Base-by-base conservation (phyloP, 2,113 vertebrate genomes). In the Rostratula benghalensis region DNA sequence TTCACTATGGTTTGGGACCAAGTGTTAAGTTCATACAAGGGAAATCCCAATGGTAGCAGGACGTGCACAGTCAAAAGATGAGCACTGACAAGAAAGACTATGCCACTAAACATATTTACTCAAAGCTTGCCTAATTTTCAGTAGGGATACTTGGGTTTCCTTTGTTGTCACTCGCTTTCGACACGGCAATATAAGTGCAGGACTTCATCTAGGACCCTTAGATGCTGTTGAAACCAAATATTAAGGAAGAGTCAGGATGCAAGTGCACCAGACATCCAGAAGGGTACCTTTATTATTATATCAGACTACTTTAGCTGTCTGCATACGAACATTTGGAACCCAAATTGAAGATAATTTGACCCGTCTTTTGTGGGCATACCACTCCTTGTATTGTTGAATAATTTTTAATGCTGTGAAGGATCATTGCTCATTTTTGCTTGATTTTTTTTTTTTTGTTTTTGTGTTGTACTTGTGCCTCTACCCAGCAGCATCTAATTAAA, bases 401-500 rank as follows among this genome's bases (percentile, higher is more conserved):
- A 21, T 68, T 73, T 90, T 92, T 74, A 68, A 41, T 50, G 10
- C 6, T 68, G 35, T 39, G 37, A 93, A 69, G 19, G 33, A 48
- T 51, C 1, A 41, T 76, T 88, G 30, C 24, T 87, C 8, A 53
- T 71, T 80, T 84, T 80, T 20, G 10, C 14, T 57, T 64, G 48
- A 6, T 60, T 77, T 69, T 53, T 22, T 39, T 20, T 35, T n/a
- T 28, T 5, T 54, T 30, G 17, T 67, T 85, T 51, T 68, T 87
- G 46, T 73, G 16, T 65, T 56, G 70, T 43, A 46, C 28, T 79
- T 86, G 19, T 96, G 41, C 46, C 54, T 45, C 19, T 39, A 59
- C n/a, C n/a, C 75, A 74, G n/a, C 64, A 46, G 73, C 24, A 61
- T 48, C n/a, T 89, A 90, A 90, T 87, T 83, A 76, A 91, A 90